These are phyloP conservation scores for Etheostoma spectabile DNA, from an alignment of 2,113 vertebrate species.

Conservation along the genomic window DNA sequence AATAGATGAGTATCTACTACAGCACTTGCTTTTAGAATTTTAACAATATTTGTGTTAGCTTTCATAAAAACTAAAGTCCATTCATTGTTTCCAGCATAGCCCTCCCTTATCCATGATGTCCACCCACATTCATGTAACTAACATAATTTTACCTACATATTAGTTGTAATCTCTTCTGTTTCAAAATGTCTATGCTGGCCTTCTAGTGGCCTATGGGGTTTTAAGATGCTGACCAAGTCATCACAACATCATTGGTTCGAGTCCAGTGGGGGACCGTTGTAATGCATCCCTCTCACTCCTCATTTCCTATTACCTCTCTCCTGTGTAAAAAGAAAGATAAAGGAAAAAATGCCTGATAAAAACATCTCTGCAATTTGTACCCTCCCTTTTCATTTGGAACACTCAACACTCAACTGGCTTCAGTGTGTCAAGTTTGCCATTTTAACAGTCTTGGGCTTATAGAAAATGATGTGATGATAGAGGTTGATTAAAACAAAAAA, in stretches of 20 bases:
- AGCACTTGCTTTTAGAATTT: background rate
- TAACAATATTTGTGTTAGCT: background rate
- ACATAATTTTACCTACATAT: background rate
- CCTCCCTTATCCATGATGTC: background rate
- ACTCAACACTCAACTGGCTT: background rate
- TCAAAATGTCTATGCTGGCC: too few species aligned
- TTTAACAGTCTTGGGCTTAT: background rate
- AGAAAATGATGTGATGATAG: too few species aligned
- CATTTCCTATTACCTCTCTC: background rate
- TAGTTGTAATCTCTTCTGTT: background rate
- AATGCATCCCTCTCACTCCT: background rate
- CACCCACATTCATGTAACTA: background rate
- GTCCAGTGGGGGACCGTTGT: background rate
- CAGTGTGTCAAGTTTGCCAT: background rate
- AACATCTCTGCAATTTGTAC: background rate
- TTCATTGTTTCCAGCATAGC: background rate
- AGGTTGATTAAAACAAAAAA: too few species aligned
- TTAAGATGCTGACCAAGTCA: background rate
- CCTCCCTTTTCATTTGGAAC: background rate
- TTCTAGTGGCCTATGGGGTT: background rate
- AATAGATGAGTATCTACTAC: background rate
- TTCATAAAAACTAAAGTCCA: conserved; percentile 8
- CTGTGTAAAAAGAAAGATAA: background rate
- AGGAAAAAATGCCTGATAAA: background rate
- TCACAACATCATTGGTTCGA: background rate